phyloP scores from a whole-genome alignment of 2,797 vertebrate species.

The Typhlichthys subterraneus region DNA sequence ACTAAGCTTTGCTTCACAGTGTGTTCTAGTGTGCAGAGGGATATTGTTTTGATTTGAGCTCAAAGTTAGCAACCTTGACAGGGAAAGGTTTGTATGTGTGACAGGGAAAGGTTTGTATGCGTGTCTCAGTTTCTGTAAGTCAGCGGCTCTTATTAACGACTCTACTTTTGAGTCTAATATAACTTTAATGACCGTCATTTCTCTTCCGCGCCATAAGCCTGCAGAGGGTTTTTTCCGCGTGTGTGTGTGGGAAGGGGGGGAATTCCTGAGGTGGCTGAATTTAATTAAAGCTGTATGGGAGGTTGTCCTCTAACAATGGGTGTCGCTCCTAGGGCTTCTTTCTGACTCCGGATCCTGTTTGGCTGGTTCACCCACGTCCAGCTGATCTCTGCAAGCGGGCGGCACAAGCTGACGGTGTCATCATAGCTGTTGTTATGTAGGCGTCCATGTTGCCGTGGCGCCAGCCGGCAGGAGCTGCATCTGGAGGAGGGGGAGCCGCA shows the following conservation, averaged over 20 bases:
- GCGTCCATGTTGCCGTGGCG: neutral
- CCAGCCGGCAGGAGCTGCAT: neutral
- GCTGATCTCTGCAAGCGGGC: neutral
- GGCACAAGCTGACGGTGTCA: neutral
- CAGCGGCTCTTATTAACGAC: constrained; percentile 48
- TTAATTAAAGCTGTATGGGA: constrained; percentile 35
- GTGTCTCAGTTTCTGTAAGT: constrained; percentile 8
- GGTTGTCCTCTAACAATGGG: neutral
- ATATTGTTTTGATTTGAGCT: too few species aligned
- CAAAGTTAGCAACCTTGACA: too few species aligned
- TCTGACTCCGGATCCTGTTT: constrained; percentile 42
- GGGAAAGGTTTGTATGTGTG: too few species aligned
- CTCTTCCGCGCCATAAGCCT: constrained; percentile 62
- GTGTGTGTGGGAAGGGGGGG: constrained; percentile 12
- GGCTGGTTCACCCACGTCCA: constrained; percentile 46
- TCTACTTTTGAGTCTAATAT: constrained; percentile 56
- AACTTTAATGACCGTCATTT: constrained; percentile 70
- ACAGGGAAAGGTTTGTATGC: too few species aligned
- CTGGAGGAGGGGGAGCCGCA: neutral
- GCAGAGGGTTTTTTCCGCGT: constrained; percentile 54
- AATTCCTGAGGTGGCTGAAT: constrained; percentile 58
- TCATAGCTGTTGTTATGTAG: neutral
- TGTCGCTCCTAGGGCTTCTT: constrained; percentile 7
- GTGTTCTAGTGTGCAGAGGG: too few species aligned
- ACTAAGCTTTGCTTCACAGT: too few species aligned